Evolutionary conservation across 2,888 invertebrate genomes (phyloP).

Genomic region (Meteorus colon): DNA sequence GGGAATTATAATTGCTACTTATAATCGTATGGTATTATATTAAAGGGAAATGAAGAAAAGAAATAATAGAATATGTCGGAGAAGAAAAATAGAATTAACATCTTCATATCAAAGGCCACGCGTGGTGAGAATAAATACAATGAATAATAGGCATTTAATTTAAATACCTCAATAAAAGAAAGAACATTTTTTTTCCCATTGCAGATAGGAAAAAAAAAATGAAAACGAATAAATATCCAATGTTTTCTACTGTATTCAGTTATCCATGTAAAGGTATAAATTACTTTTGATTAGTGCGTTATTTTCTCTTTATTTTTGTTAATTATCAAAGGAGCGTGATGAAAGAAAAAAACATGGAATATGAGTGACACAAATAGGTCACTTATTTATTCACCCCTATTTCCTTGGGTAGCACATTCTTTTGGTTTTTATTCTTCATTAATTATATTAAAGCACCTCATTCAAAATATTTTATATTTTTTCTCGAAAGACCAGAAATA

Average conservation of each 20-base stretch:
- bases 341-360: neutral
- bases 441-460: too few relatives aligned
- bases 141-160: neutral
- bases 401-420: too few relatives aligned
- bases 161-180: neutral
- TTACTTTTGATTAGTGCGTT: neutral
- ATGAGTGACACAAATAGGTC: too few relatives aligned
- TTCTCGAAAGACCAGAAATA: too few relatives aligned
- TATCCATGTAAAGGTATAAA: neutral
- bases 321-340: neutral
- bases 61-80: constrained; percentile 11
- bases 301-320: neutral
- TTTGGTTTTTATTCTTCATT: too few relatives aligned
- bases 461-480: too few relatives aligned
- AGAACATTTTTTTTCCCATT: neutral
- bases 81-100: neutral
- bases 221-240: constrained; percentile 2
- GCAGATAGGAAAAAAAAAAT: neutral
- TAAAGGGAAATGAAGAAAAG: neutral
- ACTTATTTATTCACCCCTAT: too few relatives aligned
- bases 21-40: constrained; percentile 3
- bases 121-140: constrained; percentile 4
- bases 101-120: constrained; percentile 1
- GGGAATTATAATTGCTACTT: constrained; percentile 22
- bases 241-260: neutral